Conservation (phyloP, 2,888 invertebrate species). For the Synergus itoensis region DNA sequence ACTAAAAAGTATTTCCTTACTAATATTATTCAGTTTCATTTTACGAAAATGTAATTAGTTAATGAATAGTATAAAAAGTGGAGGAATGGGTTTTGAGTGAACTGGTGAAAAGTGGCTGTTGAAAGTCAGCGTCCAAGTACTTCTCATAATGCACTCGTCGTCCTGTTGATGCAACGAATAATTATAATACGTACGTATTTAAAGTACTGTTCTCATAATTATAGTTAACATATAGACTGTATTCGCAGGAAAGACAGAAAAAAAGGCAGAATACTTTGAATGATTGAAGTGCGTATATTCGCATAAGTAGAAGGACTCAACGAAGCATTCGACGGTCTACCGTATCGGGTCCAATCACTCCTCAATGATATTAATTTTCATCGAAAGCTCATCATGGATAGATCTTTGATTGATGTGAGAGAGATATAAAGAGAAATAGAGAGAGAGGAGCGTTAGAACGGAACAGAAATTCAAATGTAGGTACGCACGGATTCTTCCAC, state of each 20-base stretch:
- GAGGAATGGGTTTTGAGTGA: slow-evolving; percentile 1
- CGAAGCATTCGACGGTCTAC: slow-evolving; percentile 45
- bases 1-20: too few relatives aligned
- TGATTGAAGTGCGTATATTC: neutral
- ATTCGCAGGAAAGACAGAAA: neutral
- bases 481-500: slow-evolving; percentile 68
- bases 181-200: neutral
- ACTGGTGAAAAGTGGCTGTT: neutral
- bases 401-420: slow-evolving; percentile 28
- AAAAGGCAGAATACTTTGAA: neutral
- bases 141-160: slow-evolving; percentile 21
- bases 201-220: slow-evolving; percentile 20
- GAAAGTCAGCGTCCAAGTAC: slow-evolving; percentile 12
- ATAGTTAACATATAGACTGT: slow-evolving; percentile 17
- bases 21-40: neutral
- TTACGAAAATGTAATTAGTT: neutral
- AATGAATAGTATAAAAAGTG: neutral
- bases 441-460: slow-evolving; percentile 21
- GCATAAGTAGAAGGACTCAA: slow-evolving; percentile 3
- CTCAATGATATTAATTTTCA: slow-evolving; percentile 9
- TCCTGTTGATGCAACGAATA: slow-evolving; percentile 40
- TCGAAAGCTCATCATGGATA: slow-evolving; percentile 39
- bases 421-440: slow-evolving; percentile 43
- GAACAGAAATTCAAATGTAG: slow-evolving; percentile 28
- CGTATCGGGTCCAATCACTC: slow-evolving; percentile 54